Base-by-base conservation (phyloP, 2,797 vertebrate genomes). In the Oreortyx pictus region DNA sequence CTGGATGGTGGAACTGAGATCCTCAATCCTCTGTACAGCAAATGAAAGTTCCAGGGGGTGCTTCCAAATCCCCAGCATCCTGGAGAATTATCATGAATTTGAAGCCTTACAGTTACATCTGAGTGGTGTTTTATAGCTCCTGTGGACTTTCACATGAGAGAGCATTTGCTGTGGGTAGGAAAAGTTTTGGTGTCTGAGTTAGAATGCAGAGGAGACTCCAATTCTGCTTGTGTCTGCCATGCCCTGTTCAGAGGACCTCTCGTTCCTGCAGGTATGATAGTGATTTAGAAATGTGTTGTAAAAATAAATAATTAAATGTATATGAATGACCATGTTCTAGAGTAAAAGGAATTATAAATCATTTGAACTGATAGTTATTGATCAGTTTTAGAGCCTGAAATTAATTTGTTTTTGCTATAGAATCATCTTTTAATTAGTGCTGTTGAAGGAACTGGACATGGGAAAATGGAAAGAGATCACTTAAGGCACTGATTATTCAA, bases 321-420 rank as follows among this genome's bases (percentile, higher is more conserved):
- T 18, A 29, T 49, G 49, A 71, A 82, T 71, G 11, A 64, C 52
- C 20, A 31, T 12, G 2, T 60, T 67, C 54, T 61, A 59, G n/a
- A 85, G 12, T 54, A 37, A 74, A 47, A 88, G 12, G 18, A 59
- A 24, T 9, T 3, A 3, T 52, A 50, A 86, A 83, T 74, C 47
- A n/a, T 27, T 62, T 41, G 27, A 20, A 37, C 29, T 64, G 20
- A 60, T 60, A 82, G 54, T 13, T 68, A 14, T n/a, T 35, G 57
- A 61, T 70, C 37, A 8, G 6, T 66, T 86, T 83, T 83, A 54
- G 50, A 80, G 59, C 43, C 19, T 56, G 35, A 86, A 88, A 89
- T 37, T 2, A 1, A 72, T 75, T 35, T 9, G 19, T 86, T 27
- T 5, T 31, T 64, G 24, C 11, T 72, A 19, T 44, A 88, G 33